phyloP scores from a whole-genome alignment of 2,797 vertebrate genomes.

The Manis pentadactyla region DNA sequence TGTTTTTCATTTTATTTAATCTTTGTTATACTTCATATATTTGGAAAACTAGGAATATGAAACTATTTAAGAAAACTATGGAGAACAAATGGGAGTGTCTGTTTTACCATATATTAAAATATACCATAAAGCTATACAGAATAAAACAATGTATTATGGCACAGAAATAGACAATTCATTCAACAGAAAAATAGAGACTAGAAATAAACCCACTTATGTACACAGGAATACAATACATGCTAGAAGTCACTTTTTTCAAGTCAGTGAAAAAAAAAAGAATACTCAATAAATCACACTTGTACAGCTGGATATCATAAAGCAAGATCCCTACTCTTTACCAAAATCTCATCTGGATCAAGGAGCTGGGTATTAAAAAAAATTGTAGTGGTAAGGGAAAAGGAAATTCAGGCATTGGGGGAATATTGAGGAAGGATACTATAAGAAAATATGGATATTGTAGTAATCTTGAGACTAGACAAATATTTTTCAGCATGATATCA shows the following conservation, averaged over 20 bases:
- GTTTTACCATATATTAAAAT: conserved; percentile 42
- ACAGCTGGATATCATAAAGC: conserved; percentile 34
- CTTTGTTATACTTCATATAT: conserved; percentile 19
- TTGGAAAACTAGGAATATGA: neutral
- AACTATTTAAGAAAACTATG: neutral
- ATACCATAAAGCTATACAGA: conserved; percentile 18
- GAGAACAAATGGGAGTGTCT: neutral
- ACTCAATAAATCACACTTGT: neutral
- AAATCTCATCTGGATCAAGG: neutral
- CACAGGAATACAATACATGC: neutral
- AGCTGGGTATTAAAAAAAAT: neutral
- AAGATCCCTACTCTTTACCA: neutral
- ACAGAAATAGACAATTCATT: neutral
- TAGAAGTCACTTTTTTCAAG: conserved; percentile 26
- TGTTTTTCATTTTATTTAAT: conserved; percentile 1
- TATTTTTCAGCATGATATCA: neutral
- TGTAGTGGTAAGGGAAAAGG: neutral
- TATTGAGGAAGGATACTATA: neutral
- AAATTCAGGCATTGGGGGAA: neutral
- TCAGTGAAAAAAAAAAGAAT: neutral
- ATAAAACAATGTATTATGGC: neutral
- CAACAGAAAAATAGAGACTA: conserved; percentile 2
- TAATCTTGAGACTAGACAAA: neutral
- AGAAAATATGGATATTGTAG: conserved; percentile 9
- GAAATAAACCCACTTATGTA: conserved; percentile 29